Conservation (phyloP, 2,888 invertebrate species). For the Silvanus unidentatus region DNA sequence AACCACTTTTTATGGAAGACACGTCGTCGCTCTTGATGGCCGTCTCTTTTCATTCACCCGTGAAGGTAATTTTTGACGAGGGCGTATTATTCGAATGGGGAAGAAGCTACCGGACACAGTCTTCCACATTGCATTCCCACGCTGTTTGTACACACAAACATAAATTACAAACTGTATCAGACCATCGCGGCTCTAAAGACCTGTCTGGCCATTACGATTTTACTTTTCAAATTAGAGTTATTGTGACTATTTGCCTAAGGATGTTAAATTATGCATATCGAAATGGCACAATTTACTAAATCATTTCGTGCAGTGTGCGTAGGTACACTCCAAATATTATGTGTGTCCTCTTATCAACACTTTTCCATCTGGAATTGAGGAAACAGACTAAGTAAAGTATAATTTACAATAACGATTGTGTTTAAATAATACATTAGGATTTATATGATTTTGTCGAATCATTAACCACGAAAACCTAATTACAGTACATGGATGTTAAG, state of each 20-base stretch:
- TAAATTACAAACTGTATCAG: slow-evolving; percentile 3
- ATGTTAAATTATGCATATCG: slow-evolving; percentile 2
- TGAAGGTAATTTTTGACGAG: background rate
- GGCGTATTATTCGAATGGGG: background rate
- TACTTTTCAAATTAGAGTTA: slow-evolving; percentile 32
- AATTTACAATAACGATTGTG: no score
- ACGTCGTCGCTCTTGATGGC: no score
- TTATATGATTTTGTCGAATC: no score
- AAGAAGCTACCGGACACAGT: slow-evolving; percentile 2
- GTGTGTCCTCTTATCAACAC: no score
- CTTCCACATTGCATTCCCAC: slow-evolving; percentile 1
- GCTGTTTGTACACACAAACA: slow-evolving; percentile 1
- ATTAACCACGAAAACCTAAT: no score
- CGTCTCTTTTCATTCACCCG: no score
- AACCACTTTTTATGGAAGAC: no score
- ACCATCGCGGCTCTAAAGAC: background rate
- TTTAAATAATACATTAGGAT: no score
- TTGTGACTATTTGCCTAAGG: slow-evolving; percentile 24
- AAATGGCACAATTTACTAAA: background rate
- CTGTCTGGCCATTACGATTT: slow-evolving; percentile 17
- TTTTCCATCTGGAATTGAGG: no score
- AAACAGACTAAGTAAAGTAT: no score
- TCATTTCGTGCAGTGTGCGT: background rate
- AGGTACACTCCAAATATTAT: no score
- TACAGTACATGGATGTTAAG: no score